phyloP scores from a whole-genome alignment of 2,113 vertebrate species.

The Tachycineta bicolor region DNA sequence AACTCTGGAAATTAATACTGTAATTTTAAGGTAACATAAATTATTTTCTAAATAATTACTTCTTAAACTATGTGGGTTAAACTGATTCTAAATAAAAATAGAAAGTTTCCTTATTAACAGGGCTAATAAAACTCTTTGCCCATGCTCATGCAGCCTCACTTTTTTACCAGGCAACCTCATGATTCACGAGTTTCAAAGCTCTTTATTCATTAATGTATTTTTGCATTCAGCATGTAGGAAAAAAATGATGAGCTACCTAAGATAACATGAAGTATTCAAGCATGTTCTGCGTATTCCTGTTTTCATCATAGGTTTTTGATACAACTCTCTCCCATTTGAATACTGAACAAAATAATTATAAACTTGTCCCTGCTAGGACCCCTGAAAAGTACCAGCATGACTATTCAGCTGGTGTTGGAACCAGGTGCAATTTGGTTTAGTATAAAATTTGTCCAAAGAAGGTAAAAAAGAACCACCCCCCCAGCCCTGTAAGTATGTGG shows the following conservation, averaged over 20 bases:
- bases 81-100: not conserved
- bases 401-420: constrained; percentile 28
- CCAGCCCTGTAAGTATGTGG: not conserved
- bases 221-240: constrained; percentile 4
- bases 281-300: constrained; percentile 14
- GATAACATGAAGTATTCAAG: constrained; percentile 24
- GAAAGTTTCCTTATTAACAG: not conserved
- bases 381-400: constrained; percentile 36
- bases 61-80: not conserved
- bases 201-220: not conserved
- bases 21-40: not conserved
- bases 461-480: not conserved
- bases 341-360: not conserved
- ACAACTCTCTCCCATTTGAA: not conserved
- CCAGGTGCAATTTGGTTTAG: not conserved
- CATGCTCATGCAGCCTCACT: not conserved
- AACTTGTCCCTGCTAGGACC: not conserved
- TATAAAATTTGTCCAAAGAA: constrained; percentile 18
- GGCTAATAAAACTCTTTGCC: not conserved
- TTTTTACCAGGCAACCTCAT: not conserved
- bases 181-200: not conserved
- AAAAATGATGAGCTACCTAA: constrained; percentile 10
- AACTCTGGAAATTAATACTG: not conserved
- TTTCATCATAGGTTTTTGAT: not conserved
- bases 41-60: not conserved